Evolutionary conservation across 2,113 vertebrate genomes (phyloP).

Genomic region (Struthio camelus): DNA sequence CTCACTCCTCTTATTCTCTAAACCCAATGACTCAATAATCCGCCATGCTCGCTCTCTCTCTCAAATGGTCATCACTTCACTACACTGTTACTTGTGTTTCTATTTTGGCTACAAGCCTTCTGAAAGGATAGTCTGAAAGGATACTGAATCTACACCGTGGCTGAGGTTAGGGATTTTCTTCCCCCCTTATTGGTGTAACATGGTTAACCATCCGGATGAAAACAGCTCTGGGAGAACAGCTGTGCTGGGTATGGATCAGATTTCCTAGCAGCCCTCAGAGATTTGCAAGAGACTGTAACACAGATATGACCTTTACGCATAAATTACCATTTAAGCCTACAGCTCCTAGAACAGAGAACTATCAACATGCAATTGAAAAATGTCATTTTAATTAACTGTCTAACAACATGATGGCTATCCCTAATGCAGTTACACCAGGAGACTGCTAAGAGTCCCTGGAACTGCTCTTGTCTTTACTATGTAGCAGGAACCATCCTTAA

Average conservation of each 20-base stretch:
- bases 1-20: neutral
- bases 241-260: neutral
- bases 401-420: neutral
- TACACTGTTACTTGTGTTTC: neutral
- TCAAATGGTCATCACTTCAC: neutral
- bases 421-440: neutral
- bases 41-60: neutral
- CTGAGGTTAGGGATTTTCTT: neutral
- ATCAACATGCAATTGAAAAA: neutral
- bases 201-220: neutral
- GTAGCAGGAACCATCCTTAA: neutral
- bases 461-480: neutral
- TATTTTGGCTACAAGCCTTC: neutral
- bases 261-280: neutral
- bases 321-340: neutral
- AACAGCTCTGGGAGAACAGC: conserved; percentile 5
- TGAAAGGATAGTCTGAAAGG: neutral
- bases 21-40: neutral
- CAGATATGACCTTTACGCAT: neutral
- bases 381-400: neutral
- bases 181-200: neutral
- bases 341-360: neutral
- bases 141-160: neutral
- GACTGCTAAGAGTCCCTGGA: conserved; percentile 13
- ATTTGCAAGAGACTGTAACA: neutral